Conservation (phyloP, 2,113 vertebrate species). For the Puntigrus tetrazona region DNA sequence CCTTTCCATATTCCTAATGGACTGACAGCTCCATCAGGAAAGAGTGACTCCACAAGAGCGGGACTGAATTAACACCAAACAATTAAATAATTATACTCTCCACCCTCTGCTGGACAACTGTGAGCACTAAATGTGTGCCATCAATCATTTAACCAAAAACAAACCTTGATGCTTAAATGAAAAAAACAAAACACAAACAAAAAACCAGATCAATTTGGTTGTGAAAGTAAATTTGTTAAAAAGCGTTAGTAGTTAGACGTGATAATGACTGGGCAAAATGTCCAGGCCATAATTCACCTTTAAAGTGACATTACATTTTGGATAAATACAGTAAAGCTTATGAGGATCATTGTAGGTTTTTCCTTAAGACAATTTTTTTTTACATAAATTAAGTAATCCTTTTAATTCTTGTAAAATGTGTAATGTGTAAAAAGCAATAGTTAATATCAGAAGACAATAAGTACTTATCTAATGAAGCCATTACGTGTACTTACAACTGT, state of each 20-base stretch:
- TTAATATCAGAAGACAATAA: background rate
- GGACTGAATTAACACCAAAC: background rate
- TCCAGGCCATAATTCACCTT: background rate
- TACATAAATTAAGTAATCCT: background rate
- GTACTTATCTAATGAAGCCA: background rate
- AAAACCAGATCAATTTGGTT: background rate
- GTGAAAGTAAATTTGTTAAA: background rate
- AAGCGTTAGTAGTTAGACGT: background rate
- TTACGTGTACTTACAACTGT: background rate
- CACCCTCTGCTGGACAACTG: slow-evolving; percentile 14
- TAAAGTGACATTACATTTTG: background rate
- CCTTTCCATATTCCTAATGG: slow-evolving; percentile 19
- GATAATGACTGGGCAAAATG: background rate
- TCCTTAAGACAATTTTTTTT: background rate
- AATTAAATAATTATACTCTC: background rate
- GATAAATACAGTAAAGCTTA: background rate
- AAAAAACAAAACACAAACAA: background rate
- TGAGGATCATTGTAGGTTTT: background rate
- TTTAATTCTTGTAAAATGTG: background rate
- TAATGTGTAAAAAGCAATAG: background rate
- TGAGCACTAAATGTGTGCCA: background rate
- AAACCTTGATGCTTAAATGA: background rate
- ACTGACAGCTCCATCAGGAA: background rate
- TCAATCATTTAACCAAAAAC: background rate
- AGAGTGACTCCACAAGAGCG: slow-evolving; percentile 1